phyloP scores from a whole-genome alignment of 2,113 vertebrate genomes.

The Sturnus vulgaris region DNA sequence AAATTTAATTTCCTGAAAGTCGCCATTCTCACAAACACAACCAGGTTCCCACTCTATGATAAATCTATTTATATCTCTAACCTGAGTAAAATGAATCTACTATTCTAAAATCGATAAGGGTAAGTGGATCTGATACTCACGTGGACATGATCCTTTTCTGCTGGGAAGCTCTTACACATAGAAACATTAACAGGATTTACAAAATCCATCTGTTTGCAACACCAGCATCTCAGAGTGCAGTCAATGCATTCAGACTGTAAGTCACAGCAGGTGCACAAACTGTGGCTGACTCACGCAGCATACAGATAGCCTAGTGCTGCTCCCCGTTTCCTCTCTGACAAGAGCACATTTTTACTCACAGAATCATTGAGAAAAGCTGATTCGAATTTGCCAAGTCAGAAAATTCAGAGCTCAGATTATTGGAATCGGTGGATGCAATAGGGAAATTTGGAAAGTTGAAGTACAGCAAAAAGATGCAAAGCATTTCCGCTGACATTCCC shows the following conservation, averaged over 20 bases:
- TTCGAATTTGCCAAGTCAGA: not conserved
- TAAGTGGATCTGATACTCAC: constrained; percentile 40
- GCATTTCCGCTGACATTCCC: not conserved
- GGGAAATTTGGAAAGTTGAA: not conserved
- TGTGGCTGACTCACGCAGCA: not conserved
- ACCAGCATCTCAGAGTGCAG: not conserved
- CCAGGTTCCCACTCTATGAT: not conserved
- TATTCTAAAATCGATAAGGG: constrained; percentile 3
- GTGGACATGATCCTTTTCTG: constrained; percentile 23
- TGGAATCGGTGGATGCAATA: not conserved
- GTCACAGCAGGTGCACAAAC: constrained; percentile 24
- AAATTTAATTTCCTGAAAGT: constrained; percentile 55
- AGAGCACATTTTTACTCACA: not conserved
- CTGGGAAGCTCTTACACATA: constrained; percentile 21
- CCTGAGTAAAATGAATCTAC: constrained; percentile 1
- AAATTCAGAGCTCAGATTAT: not conserved
- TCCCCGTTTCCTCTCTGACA: not conserved
- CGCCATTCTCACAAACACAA: not conserved
- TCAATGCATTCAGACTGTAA: not conserved
- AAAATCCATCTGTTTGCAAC: constrained; percentile 56
- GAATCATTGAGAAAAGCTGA: not conserved
- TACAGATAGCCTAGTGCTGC: not conserved
- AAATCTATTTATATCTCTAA: constrained; percentile 20
- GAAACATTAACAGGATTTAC: constrained; percentile 32
- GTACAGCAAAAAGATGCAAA: not conserved